Percentiles rank a stretch among this genome's conserved stretches.
phyloP scores from a whole-genome alignment of 2,888 invertebrate genomes.

The Eustalomyia histrio region DNA sequence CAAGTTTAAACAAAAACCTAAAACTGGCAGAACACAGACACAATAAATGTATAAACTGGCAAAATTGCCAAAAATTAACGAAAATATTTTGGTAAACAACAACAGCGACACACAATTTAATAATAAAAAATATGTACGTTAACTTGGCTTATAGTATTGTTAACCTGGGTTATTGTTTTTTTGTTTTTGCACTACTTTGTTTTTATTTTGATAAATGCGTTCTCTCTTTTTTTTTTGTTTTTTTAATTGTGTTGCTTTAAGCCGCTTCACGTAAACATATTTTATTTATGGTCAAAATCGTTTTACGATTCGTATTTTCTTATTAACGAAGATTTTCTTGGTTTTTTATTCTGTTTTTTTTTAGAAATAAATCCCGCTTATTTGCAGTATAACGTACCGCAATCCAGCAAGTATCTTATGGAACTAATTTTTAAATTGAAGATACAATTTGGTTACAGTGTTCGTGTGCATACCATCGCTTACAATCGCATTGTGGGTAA shows the following conservation, averaged over 20 bases:
- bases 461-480: slow-evolving; percentile 13
- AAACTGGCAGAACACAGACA: slow-evolving; percentile 47
- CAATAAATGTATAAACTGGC: slow-evolving; percentile 19
- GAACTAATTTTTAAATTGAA: slow-evolving; percentile 65
- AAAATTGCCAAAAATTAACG: slow-evolving; percentile 49
- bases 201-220: slow-evolving; percentile 38
- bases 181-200: slow-evolving; percentile 39
- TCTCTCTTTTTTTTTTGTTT: slow-evolving; percentile 32
- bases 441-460: slow-evolving; percentile 48
- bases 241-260: slow-evolving; percentile 24
- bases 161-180: slow-evolving; percentile 23
- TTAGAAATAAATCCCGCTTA: slow-evolving; percentile 11
- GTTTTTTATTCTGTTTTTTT: neutral
- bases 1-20: slow-evolving; percentile 50
- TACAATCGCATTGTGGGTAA: neutral
- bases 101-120: neutral
- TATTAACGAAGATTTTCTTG: slow-evolving; percentile 23
- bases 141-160: slow-evolving; percentile 53
- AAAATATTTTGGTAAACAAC: slow-evolving; percentile 41
- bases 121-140: slow-evolving; percentile 17
- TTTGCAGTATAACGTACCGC: slow-evolving; percentile 60
- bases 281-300: slow-evolving; percentile 19
- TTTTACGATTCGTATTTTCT: slow-evolving; percentile 20
- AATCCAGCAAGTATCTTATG: slow-evolving; percentile 67
- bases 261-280: slow-evolving; percentile 38